Conservation (phyloP, 2,113 vertebrate species). For the Malurus cyaneus region DNA sequence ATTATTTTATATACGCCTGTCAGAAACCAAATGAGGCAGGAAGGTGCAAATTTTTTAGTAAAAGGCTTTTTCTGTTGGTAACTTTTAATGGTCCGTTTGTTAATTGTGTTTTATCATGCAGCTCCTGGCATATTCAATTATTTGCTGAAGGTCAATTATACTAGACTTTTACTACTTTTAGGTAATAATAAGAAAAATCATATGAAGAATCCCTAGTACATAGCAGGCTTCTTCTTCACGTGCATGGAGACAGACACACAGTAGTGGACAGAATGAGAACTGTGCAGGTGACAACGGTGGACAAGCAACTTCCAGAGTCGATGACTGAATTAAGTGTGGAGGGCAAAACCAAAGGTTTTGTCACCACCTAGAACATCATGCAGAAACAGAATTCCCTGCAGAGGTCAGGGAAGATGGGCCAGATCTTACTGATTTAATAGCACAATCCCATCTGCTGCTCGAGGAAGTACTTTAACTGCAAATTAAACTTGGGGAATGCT, state of each 20-base stretch:
- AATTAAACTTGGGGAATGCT: not conserved
- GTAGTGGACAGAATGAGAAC: rapidly evolving
- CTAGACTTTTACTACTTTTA: not conserved
- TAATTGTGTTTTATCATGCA: not conserved
- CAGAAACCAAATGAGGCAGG: not conserved
- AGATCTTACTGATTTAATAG: not conserved
- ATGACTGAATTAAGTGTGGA: not conserved
- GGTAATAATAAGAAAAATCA: not conserved
- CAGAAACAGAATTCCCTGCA: not conserved
- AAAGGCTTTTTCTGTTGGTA: not conserved
- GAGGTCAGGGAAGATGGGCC: not conserved
- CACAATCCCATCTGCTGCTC: not conserved
- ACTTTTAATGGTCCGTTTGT: not conserved
- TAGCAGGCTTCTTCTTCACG: not conserved
- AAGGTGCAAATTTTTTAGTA: not conserved
- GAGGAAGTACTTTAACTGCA: not conserved
- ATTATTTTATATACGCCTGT: not conserved
- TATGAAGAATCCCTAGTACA: not conserved
- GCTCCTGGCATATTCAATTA: not conserved
- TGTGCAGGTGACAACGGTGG: not conserved
- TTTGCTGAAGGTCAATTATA: not conserved
- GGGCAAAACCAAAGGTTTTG: not conserved
- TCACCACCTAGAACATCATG: not conserved
- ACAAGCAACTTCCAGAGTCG: not conserved
- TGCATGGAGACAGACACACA: rapidly evolving